These are phyloP conservation scores for Drosophila meridionalis DNA, from an alignment of 2,888 invertebrate genomes.

Conservation along the genomic window DNA sequence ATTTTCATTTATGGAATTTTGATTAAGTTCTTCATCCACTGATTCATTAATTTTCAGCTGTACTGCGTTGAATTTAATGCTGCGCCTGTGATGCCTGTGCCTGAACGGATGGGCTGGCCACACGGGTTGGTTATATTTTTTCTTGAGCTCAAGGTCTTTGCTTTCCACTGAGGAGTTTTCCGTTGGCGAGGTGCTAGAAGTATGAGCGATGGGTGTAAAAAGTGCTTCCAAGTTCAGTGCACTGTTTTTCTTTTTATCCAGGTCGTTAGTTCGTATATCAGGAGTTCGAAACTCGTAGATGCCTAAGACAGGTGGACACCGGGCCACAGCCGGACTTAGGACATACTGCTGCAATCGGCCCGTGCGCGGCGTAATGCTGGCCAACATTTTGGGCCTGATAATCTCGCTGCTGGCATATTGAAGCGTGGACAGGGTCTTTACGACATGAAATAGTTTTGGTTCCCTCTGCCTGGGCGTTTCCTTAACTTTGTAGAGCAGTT, in stretches of 20 bases:
- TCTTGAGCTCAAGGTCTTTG: not conserved
- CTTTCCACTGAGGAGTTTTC: not conserved
- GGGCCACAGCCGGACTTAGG: not conserved
- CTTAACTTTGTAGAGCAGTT: not conserved
- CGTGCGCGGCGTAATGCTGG: not conserved
- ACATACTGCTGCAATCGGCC: not conserved
- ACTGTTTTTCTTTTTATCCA: not conserved
- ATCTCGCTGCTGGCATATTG: constrained; percentile 24
- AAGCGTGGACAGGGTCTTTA: constrained; percentile 3
- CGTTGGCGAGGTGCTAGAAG: not conserved
- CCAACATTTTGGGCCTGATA: constrained; percentile 23
- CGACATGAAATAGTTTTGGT: not conserved
- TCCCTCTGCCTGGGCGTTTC: not conserved
- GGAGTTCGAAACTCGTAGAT: constrained; percentile 60
- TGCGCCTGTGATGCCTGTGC: constrained; percentile 10
- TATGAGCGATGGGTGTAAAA: not conserved
- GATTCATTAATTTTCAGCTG: constrained; percentile 13
- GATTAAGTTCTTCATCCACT: not conserved
- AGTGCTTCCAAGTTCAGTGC: not conserved
- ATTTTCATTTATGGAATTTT: not conserved
- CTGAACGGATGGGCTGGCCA: constrained; percentile 46
- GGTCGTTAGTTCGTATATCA: constrained; percentile 26
- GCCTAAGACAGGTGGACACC: not conserved
- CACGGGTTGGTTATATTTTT: constrained; percentile 14
- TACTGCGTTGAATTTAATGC: constrained; percentile 14